A percentile compares a stretch with the other conserved stretches of the same genome.
These are phyloP conservation scores for Nasonia oneida DNA, from an alignment of 2,888 invertebrate species.

Conservation along the genomic window DNA sequence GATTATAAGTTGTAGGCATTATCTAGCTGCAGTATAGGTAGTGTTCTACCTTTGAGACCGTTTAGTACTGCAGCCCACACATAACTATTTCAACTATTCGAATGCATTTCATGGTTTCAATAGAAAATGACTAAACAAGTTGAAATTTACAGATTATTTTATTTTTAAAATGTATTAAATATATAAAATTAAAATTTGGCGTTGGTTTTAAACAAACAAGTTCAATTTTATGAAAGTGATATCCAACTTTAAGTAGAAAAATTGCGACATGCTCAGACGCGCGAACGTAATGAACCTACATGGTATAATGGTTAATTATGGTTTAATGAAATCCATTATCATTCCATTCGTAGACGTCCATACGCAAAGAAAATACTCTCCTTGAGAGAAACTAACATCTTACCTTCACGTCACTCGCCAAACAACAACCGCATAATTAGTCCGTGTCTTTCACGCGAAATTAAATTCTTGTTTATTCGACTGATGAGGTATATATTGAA, in stretches of 20 bases:
- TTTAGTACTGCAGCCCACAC: not conserved
- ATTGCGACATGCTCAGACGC: not conserved
- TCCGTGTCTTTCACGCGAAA: not conserved
- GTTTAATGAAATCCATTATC: not conserved
- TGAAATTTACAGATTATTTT: not conserved
- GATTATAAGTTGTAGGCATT: not conserved
- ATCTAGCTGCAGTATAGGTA: not conserved
- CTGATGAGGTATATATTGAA: not conserved
- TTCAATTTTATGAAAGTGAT: not conserved
- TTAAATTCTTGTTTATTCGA: slow-evolving; percentile 6
- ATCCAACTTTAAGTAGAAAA: not conserved
- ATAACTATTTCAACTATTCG: not conserved
- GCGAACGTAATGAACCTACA: not conserved
- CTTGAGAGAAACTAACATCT: not conserved
- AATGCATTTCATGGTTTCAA: not conserved
- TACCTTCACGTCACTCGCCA: not conserved
- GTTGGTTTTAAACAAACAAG: no score
- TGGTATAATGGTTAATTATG: not conserved
- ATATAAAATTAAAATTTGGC: no score
- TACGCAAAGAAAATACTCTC: no score
- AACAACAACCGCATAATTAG: not conserved
- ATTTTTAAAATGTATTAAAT: no score
- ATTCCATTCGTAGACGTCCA: not conserved
- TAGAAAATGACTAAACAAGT: not conserved
- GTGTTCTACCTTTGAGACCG: not conserved